These are phyloP conservation scores for Nerophis lumbriciformis DNA, from an alignment of 2,113 vertebrate genomes.

Conservation along the genomic window DNA sequence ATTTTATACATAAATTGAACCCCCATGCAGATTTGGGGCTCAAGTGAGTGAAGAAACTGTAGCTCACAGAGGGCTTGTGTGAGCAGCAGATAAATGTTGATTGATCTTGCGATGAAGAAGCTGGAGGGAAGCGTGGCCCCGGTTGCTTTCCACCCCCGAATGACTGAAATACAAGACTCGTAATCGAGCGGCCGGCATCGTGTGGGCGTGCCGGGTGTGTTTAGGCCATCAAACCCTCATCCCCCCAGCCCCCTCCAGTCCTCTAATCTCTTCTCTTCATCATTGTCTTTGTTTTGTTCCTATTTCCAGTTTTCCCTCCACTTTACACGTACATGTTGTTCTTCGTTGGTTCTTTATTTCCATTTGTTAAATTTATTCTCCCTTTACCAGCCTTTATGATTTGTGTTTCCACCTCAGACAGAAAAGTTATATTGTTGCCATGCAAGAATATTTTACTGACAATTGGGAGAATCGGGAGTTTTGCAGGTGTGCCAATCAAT, in stretches of 20 bases:
- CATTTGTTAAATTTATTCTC: not conserved
- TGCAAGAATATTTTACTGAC: too few relatives aligned
- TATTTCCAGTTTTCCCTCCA: too few relatives aligned
- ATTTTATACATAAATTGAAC: slow-evolving; percentile 3
- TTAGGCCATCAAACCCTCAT: slow-evolving; percentile 39
- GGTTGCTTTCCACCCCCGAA: slow-evolving; percentile 8
- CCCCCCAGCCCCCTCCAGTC: not conserved
- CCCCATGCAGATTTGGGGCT: slow-evolving; percentile 1
- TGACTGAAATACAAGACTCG: slow-evolving; percentile 36
- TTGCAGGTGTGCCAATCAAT: too few relatives aligned
- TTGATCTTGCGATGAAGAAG: slow-evolving; percentile 33
- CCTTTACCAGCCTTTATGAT: not conserved
- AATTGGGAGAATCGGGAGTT: too few relatives aligned
- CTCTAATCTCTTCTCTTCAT: not conserved
- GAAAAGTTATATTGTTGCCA: too few relatives aligned
- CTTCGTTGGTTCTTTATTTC: not conserved
- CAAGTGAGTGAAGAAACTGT: slow-evolving; percentile 2
- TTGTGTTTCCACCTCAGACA: not conserved
- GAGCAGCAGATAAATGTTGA: slow-evolving; percentile 31
- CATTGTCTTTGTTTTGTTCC: not conserved
- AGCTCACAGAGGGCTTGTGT: slow-evolving; percentile 30
- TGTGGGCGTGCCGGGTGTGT: slow-evolving; percentile 30
- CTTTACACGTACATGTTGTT: too few relatives aligned
- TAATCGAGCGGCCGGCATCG: slow-evolving; percentile 23
- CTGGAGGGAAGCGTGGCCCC: slow-evolving; percentile 14